Evolutionary conservation across 2,113 vertebrate species (phyloP).

Genomic region (Apistogramma diplotaenia): DNA sequence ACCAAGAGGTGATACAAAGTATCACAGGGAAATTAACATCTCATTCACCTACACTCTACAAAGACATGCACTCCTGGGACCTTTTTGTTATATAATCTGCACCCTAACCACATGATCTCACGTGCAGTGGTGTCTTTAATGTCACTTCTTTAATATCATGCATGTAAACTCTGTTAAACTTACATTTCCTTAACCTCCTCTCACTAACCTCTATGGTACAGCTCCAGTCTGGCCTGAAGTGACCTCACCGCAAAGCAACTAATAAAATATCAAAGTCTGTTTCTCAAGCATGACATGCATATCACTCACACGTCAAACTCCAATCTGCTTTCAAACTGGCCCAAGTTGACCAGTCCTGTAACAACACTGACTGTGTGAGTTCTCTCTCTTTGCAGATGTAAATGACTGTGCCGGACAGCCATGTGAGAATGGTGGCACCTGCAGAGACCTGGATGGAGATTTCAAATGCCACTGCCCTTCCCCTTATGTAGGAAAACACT

Average conservation of each 20-base stretch:
- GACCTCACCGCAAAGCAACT: neutral
- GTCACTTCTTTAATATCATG: no score
- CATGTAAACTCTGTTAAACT: neutral
- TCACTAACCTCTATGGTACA: neutral
- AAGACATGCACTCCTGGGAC: neutral
- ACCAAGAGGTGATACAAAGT: conserved; percentile 42
- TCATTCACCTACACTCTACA: no score
- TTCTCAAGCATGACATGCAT: conserved; percentile 24
- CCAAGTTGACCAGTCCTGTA: neutral
- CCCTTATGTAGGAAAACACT: conserved; percentile 83
- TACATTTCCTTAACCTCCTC: neutral
- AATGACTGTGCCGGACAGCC: conserved; percentile 80
- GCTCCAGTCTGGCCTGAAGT: conserved; percentile 30
- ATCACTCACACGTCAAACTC: conserved; percentile 1
- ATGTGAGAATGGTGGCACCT: conserved; percentile 82
- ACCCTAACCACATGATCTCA: neutral
- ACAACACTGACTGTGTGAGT: neutral
- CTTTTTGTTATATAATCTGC: neutral
- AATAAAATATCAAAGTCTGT: neutral
- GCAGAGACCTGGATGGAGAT: conserved; percentile 77
- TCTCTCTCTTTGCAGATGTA: conserved; percentile 62
- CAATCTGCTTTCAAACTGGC: neutral
- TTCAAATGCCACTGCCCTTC: conserved; percentile 83
- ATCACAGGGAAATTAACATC: conserved; percentile 14
- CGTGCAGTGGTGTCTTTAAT: conserved; percentile 1